Evolutionary conservation across 2,797 vertebrate genomes (phyloP).

Genomic region (Microcaecilia unicolor): DNA sequence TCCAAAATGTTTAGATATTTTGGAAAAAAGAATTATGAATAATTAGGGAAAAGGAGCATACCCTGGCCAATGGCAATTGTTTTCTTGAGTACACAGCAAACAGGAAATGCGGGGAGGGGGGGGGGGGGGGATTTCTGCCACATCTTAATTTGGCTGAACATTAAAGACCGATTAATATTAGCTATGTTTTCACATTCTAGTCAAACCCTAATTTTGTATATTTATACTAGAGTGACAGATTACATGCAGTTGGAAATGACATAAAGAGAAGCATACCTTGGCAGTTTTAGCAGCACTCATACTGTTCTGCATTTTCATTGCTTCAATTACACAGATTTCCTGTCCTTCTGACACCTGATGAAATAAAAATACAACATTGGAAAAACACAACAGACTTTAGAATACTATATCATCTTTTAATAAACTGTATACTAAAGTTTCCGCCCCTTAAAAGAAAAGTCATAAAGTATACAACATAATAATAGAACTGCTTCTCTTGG

Average conservation of each 20-base stretch:
- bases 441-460: neutral
- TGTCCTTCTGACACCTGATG: slow-evolving; percentile 85
- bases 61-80: too few species aligned
- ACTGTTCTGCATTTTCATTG: slow-evolving; percentile 99
- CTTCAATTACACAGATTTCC: slow-evolving; percentile 97
- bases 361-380: slow-evolving; percentile 20
- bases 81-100: too few species aligned
- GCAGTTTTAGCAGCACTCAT: slow-evolving; percentile 79
- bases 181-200: too few species aligned
- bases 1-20: too few species aligned
- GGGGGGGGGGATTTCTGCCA: too few species aligned
- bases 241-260: slow-evolving; percentile 1
- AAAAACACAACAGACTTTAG: slow-evolving; percentile 13
- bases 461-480: slow-evolving; percentile 1
- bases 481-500: too few species aligned
- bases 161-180: too few species aligned
- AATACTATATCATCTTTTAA: slow-evolving; percentile 5
- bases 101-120: too few species aligned
- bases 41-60: too few species aligned
- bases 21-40: too few species aligned
- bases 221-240: slow-evolving; percentile 5
- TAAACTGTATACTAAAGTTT: slow-evolving; percentile 11
- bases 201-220: slow-evolving; percentile 11
- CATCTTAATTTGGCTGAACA: too few species aligned
- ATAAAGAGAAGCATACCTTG: slow-evolving; percentile 65